phyloP scores from a whole-genome alignment of 2,797 vertebrate species.

The Bradypodion ventrale region DNA sequence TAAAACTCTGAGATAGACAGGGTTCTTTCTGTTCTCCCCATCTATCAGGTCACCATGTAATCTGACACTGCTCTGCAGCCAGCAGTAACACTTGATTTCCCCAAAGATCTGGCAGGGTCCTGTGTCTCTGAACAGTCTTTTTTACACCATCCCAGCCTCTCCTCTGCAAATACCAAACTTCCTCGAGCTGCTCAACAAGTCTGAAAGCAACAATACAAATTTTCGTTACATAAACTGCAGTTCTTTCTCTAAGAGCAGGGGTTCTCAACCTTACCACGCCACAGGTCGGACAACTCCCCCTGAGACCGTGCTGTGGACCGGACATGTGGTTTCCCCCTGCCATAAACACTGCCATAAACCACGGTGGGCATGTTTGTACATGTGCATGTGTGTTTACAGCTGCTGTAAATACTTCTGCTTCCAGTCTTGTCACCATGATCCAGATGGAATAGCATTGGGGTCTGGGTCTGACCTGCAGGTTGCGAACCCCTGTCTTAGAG shows the following conservation, averaged over 20 bases:
- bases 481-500: too few relatives aligned
- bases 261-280: too few relatives aligned
- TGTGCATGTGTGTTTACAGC: too few relatives aligned
- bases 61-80: slow-evolving; percentile 10
- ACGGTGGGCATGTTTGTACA: too few relatives aligned
- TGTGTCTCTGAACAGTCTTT: background rate
- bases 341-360: too few relatives aligned
- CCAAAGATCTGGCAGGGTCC: background rate
- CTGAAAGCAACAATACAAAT: background rate
- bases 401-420: too few relatives aligned
- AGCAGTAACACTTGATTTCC: slow-evolving; percentile 3
- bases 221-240: background rate
- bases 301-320: too few relatives aligned
- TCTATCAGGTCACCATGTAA: background rate
- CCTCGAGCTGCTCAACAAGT: background rate
- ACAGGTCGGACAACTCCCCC: too few relatives aligned
- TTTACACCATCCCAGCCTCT: background rate
- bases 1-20: slow-evolving; percentile 49
- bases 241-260: background rate
- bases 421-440: too few relatives aligned
- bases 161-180: background rate
- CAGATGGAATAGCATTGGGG: too few relatives aligned
- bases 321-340: too few relatives aligned
- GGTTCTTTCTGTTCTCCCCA: slow-evolving; percentile 12
- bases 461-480: too few relatives aligned